Evolutionary conservation across 30 jellyfish, hydroid and myxozoan genomes (phyloP), one percentile per base, ranked within the genome.

Genomic region (Hydractinia echinata): DNA sequence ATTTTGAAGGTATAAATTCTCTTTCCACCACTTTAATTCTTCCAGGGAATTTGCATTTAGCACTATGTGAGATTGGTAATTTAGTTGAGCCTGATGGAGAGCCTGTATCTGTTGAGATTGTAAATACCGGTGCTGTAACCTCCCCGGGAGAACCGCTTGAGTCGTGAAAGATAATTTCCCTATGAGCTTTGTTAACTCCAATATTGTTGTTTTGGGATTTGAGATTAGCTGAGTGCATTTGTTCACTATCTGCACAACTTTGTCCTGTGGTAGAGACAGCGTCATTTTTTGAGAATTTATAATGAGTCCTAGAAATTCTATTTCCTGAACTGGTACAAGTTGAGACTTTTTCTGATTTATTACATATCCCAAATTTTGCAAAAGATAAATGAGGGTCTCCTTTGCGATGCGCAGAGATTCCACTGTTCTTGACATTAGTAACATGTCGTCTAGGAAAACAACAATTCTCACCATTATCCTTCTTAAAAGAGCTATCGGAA

Each of bases 401-500:
- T 53, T 67, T 58, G 81, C 86, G 55, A 15, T 21, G 21, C 14
- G 20, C 44, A 7, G 73, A 51, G 55, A 11, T n/a, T 70, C 80
- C 55, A 58, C 19, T 13, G 15, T 58, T 16, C 78, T 67, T 48
- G 50, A 16, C 51, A 13, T 10, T 67, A 67, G 14, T 16, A 67
- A 48, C 78, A 67, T 67, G 50, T 67, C 78, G 78, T 67, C 78
- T 13, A 67, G 20, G 50, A 11, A 67, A 67, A 67, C 21, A 67
- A 67, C 21, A 10, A 67, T 15, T 10, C 51, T 16, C n/a, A 67
- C 21, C 50, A 11, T 67, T 21, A 67, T 15, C 51, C 78, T 67
- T 16, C 78, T 16, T 60, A 78, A 10, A 13, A 78, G 82, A n/a
- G 86, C 86, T 18, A 78, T 78, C 50, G 86, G 86, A 16, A 78